Evolutionary conservation across 2,113 vertebrate genomes (phyloP).

Genomic region (Columba janthina): DNA sequence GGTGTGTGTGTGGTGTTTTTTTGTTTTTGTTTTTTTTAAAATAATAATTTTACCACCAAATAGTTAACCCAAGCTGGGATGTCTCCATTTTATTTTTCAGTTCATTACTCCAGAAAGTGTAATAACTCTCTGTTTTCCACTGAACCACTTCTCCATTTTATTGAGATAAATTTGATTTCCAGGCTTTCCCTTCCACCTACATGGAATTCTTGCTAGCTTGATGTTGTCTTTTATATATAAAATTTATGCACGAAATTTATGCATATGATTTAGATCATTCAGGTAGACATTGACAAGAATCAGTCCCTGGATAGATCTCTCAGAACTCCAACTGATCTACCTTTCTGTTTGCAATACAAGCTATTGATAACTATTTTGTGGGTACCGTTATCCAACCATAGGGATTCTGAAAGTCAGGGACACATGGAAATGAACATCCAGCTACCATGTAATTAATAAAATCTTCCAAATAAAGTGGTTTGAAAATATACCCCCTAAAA

Average conservation of each 20-base stretch:
- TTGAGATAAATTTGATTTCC: background rate
- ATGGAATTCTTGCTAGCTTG: background rate
- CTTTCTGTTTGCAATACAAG: background rate
- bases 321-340: background rate
- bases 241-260: background rate
- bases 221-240: background rate
- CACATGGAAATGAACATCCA: background rate
- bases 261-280: background rate
- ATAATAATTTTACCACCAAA: background rate
- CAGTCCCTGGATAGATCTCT: background rate
- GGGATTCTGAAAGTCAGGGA: background rate
- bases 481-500: background rate
- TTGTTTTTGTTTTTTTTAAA: background rate
- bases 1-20: background rate
- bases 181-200: background rate
- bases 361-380: background rate
- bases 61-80: background rate
- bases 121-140: background rate
- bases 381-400: background rate
- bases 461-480: background rate
- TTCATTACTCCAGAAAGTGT: background rate
- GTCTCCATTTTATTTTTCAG: background rate
- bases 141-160: rapidly evolving
- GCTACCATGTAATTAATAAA: background rate
- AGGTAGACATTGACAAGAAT: background rate